Evolutionary conservation across 2,797 vertebrate species (phyloP), one percentile per base, ranked within the genome.

Genomic region (Mus spretus): DNA sequence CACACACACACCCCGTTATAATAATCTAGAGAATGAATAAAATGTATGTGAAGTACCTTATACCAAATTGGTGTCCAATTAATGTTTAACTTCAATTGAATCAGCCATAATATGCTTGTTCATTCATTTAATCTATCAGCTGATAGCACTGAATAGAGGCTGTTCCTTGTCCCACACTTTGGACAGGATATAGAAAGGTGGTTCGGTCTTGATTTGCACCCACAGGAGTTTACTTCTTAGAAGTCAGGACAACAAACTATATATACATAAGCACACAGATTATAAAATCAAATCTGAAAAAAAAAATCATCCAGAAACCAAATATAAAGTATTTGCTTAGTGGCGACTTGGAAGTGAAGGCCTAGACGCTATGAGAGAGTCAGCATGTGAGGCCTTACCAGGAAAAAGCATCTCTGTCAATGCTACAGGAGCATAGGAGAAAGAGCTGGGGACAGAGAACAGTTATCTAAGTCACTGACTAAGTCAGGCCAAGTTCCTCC

Each of bases 111-210:
- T 74, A 34, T 61, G 37, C 57, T 90, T 50, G 40, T 80, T 80
- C 79, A 59, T 82, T 81, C 83, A 44, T 72, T 96, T 77, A 94
- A 89, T 87, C 94, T 65, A 88, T 72, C 95, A 90, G 59, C 80
- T 75, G 90, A 89, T 44, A 84, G 87, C 6, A 50, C 31, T 70
- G 75, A 89, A 70, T 44, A 44, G 5, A 44, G 57, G 74, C 47
- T 24, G 19, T 72, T 83, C 82, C 89, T 86, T 37, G 12, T 80
- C 79, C 12, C 81, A 72, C 10, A 47, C 40, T 44, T 94, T 83
- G 92, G 88, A 74, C 12, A 26, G 44, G 78, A 40, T 72, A n/a
- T 47, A 89, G 24, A 61, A 84, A 94, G 37, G 9, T 12, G 34
- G 77, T 59, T n/a, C n/a, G 44, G 70, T 57, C 28, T n/a, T 87